Evolutionary conservation across 2,888 invertebrate species (phyloP), one percentile per base, ranked within the genome.

Genomic region (Platerodrilus igneus): DNA sequence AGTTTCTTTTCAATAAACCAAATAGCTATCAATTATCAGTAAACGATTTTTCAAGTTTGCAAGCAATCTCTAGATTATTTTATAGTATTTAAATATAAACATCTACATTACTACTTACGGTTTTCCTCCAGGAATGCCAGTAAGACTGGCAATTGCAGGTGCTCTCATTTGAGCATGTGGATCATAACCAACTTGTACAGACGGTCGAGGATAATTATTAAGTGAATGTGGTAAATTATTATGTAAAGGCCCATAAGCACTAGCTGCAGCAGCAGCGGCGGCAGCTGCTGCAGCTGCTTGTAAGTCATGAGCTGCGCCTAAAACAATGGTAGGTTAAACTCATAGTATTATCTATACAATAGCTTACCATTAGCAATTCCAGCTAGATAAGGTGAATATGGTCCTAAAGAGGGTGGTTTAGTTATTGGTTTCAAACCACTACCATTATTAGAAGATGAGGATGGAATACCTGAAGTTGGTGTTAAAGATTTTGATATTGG

Each of bases 401-500:
- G 79, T 8, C 64, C 69, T 43, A 66, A 51, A 11, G 63, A 76
- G 67, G 62, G 71, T 45, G 64, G 67, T 47, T 76, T 76, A 64
- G 75, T 59, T 57, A 77, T 64, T 1, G 71, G 64, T 37, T 77
- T 77, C 31, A 77, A 68, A 47, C 83, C 80, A 32, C 62, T 56
- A 36, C 62, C 57, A 19, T 62, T 62, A 3, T 77, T 75, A 4
- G 64, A 60, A 4, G 67, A 65, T 3, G 64, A 63, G 6, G 75
- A 74, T 11, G 71, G 74, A 22, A 20, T 32, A 3, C 38, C 44
- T 38, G 78, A 79, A 10, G 90, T 91, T 3, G 91, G 91, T 17
- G 91, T 91, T 44, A 87, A 86, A 3, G 90, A 84, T 72, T 92
- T 93, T 7, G 89, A 86, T 55, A 91, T 88, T 3, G 92, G 92